A percentile compares a stretch with the other conserved stretches of the same genome.
phyloP scores from a whole-genome alignment of 2,113 vertebrate genomes.

The Tauraco erythrolophus region DNA sequence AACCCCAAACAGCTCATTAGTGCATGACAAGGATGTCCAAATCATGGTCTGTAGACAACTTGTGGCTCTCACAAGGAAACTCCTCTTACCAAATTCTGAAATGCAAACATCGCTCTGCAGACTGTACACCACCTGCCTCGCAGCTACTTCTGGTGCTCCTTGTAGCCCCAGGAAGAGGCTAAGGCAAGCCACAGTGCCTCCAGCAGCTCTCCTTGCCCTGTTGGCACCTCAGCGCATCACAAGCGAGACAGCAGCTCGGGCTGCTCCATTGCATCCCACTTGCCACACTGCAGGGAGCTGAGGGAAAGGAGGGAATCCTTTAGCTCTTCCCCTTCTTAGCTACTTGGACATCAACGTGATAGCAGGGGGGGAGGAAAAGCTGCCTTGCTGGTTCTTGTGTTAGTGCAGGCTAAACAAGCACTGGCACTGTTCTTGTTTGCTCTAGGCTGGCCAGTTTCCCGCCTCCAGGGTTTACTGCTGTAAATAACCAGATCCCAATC shows the following conservation, averaged over 20 bases:
- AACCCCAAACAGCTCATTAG: not conserved
- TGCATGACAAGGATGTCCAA: not conserved
- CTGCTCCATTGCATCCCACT: not conserved
- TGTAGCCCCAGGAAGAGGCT: not conserved
- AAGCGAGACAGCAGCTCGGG: not conserved
- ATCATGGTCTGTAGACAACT: not conserved
- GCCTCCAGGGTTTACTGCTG: not conserved
- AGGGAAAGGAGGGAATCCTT: not conserved
- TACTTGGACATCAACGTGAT: not conserved
- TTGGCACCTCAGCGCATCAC: accelerated
- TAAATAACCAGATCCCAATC: not conserved
- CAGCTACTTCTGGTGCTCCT: not conserved
- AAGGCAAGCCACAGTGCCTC: not conserved
- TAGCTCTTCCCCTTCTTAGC: not conserved
- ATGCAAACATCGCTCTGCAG: accelerated
- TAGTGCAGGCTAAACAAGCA: not conserved
- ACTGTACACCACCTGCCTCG: not conserved
- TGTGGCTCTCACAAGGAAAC: not conserved
- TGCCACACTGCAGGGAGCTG: not conserved
- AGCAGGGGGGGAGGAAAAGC: not conserved
- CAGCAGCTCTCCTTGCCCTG: not conserved
- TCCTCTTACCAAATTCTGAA: not conserved
- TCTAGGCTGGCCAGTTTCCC: not conserved
- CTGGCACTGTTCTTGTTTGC: not conserved
- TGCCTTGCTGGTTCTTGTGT: not conserved